Base-by-base conservation (phyloP, 1,140 invertebrate species). In the Mactra quadrangularis region DNA sequence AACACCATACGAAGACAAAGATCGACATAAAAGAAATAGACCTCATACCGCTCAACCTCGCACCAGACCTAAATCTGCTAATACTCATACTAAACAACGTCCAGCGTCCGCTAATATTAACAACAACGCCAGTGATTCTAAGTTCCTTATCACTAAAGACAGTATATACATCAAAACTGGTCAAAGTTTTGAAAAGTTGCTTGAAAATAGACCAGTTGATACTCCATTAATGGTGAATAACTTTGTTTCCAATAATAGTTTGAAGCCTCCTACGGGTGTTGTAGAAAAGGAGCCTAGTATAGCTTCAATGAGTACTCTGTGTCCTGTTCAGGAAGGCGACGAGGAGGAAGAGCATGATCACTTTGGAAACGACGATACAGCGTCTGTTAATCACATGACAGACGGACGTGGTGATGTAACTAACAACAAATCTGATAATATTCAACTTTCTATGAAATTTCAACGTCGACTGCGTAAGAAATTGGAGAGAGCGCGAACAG, bases 71-170 rank as follows among this genome's bases (percentile, higher is more conserved):
- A 19, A 15, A 19, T 72, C 78, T 27, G 55, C 62, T 0, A 7
- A 27, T 6, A 55, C 35, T 2, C 47, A 22, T 4, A n/a, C 27
- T 29, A 31, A 25, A 33, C 41, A 35, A 11, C 57, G 78, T 72
- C 78, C 78, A n/a, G 22, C 55, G 0, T 82, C 78, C 0, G 66
- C 78, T n/a, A 50, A 45, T 13, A 47, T 78, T 11, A 15, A 1
- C 55, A 59, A 9, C 3, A 33, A 41, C 13, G 50, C 64, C 19
- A 66, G 22, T 19, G 31, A 52, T 35, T 72, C 70, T 13, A 35
- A n/a, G 25, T 82, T 82, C 47, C 78, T 82, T 4, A 82, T 82
- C 11, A 82, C 78, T 25, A 82, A 82, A 52, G 78, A 82, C n/a
- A 72, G 78, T 25, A 64, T 70, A 33, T 82, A 71, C 33, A 82